Base-by-base conservation (phyloP, 2,113 vertebrate genomes). In the Syngnathus scovelli region DNA sequence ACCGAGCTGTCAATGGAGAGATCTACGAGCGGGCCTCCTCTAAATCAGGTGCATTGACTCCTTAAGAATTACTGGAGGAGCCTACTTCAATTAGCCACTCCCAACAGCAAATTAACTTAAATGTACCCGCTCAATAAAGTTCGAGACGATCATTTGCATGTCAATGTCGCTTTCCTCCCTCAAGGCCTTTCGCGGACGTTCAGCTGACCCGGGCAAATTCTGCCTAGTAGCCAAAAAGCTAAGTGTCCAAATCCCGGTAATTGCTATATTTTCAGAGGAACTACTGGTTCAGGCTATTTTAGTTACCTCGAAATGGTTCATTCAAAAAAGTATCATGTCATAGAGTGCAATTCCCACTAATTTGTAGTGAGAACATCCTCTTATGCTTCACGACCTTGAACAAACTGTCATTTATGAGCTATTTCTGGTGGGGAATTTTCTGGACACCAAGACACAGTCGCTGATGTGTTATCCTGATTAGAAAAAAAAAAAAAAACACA, bases 41-140 rank as follows among this genome's bases (percentile, higher is more conserved):
- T 91, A 90, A 89, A 91, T 90, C 90, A 90, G 89, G 85, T 88
- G 81, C 86, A 90, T 88, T 90, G 90, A 89, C 88, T 90, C 80
- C 80, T 87, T 81, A 87, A 86, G 88, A 89, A 85, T 88, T 88
- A 86, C 87, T 89, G 85, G 86, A 88, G 81, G 70, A 88, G 83
- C 84, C 86, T 87, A 83, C 86, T 89, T 89, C 90, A 88, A 91
- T 91, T 90, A 91, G 88, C 90, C 89, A 89, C 88, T 90, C 89
- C 90, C 87, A 86, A 83, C 82, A 77, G 88, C 88, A 90, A 91
- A 91, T 91, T 89, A 89, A 90, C 90, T 90, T 90, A 90, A 91
- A 90, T 89, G 88, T 88, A 81, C 74, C 79, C 87, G 87, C 81
- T 91, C 88, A 89, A 90, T 91, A 89, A 87, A 88, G 86, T 89